These are phyloP conservation scores for Leuciscus waleckii DNA, from an alignment of 2,797 vertebrate genomes.

Conservation along the genomic window DNA sequence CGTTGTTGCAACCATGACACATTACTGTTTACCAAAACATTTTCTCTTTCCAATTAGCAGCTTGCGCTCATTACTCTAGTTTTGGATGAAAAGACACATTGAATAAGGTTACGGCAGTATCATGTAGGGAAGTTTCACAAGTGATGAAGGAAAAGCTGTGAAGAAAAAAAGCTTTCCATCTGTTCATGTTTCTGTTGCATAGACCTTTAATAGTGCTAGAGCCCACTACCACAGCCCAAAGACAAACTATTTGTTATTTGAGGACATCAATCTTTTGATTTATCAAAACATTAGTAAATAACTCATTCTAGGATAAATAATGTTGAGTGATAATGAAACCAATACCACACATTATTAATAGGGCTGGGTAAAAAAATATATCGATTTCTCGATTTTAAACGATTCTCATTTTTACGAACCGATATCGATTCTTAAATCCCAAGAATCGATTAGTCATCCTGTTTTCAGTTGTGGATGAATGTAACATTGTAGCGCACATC, in stretches of 20 bases:
- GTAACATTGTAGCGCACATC: too few species aligned
- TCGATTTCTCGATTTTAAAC: too few species aligned
- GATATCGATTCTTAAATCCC: too few species aligned
- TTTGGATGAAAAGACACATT: slow-evolving; percentile 39
- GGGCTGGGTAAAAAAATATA: too few species aligned
- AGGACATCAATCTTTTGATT: slow-evolving; percentile 17
- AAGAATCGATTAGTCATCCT: too few species aligned
- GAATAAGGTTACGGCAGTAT: slow-evolving; percentile 36
- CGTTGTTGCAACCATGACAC: slow-evolving; percentile 25
- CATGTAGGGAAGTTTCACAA: slow-evolving; percentile 15
- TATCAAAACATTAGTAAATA: slow-evolving; percentile 2
- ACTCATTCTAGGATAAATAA: slow-evolving; percentile 6
- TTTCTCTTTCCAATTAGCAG: slow-evolving; percentile 48
- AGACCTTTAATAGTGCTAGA: slow-evolving; percentile 21
- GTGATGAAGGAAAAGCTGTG: slow-evolving; percentile 28
- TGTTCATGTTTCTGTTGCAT: slow-evolving; percentile 32
- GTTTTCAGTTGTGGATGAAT: too few species aligned
- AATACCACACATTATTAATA: neutral
- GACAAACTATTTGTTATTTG: slow-evolving; percentile 4
- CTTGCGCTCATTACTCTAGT: slow-evolving; percentile 43
- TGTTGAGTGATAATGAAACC: neutral
- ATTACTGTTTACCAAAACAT: slow-evolving; percentile 45
- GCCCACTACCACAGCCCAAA: neutral
- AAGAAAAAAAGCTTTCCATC: slow-evolving; percentile 33
- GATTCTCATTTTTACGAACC: too few species aligned